Evolutionary conservation across 2,888 invertebrate species (phyloP).

Genomic region (Xylocampa areola): DNA sequence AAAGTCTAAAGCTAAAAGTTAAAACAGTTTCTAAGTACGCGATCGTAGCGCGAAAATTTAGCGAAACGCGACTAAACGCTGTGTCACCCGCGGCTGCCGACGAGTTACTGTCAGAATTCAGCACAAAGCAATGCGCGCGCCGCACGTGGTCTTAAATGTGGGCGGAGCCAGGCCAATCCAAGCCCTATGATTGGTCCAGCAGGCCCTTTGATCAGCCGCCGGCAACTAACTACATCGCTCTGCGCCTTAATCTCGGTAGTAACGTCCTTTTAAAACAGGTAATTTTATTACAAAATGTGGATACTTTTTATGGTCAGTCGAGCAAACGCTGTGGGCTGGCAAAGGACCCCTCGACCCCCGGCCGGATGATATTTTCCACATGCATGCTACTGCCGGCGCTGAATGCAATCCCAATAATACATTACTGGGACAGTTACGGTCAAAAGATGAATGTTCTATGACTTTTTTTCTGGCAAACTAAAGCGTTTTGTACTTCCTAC

Average conservation of each 20-base stretch:
- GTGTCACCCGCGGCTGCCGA: conserved; percentile 62
- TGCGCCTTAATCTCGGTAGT: conserved; percentile 89
- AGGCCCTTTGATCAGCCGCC: conserved; percentile 86
- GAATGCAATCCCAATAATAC: conserved; percentile 82
- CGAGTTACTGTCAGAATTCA: conserved; percentile 78
- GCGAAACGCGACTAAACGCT: conserved; percentile 40
- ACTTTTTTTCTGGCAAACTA: conserved; percentile 71
- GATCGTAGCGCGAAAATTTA: conserved; percentile 64
- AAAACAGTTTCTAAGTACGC: conserved; percentile 65
- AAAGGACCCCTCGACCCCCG: conserved; percentile 63
- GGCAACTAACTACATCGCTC: conserved; percentile 88
- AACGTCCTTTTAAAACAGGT: conserved; percentile 89
- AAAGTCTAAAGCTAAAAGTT: conserved; percentile 49
- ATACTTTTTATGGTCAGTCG: conserved; percentile 85
- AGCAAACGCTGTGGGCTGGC: conserved; percentile 73
- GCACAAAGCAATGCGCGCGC: conserved; percentile 81
- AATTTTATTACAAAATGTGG: conserved; percentile 88
- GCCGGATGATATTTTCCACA: conserved; percentile 72
- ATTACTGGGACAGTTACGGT: conserved; percentile 73
- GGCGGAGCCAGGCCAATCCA: conserved; percentile 74
- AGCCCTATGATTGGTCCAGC: conserved; percentile 74
- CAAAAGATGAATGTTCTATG: conserved; percentile 77
- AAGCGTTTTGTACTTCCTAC: conserved; percentile 74
- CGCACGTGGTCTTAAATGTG: conserved; percentile 83
- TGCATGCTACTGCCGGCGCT: conserved; percentile 66